Evolutionary conservation across 1,140 invertebrate species (phyloP).

Genomic region (Drosophila sulfurigaster): DNA sequence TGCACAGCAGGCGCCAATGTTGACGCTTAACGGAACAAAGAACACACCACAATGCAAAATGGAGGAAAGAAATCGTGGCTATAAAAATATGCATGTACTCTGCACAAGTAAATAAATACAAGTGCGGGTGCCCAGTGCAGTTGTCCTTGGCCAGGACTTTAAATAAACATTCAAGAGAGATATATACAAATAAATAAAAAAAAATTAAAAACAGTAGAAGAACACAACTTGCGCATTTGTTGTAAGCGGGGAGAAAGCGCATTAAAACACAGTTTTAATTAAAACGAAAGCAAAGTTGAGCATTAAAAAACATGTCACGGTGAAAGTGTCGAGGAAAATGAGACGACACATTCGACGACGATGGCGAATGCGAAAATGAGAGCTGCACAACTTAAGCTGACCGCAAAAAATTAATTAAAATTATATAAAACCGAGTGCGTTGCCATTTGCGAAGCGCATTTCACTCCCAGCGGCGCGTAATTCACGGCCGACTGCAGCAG

Average conservation of each 20-base stretch:
- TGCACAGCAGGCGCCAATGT: constrained; percentile 36
- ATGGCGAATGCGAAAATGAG: too few relatives aligned
- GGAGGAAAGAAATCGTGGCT: constrained; percentile 1
- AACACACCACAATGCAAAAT: not conserved
- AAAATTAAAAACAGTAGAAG: not conserved
- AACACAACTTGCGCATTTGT: constrained; percentile 4
- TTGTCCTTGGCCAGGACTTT: constrained; percentile 5
- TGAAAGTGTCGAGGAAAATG: constrained; percentile 13
- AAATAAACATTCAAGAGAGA: constrained; percentile 25
- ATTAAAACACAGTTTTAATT: constrained; percentile 81
- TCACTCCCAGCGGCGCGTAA: constrained; percentile 30
- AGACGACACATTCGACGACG: constrained; percentile 5
- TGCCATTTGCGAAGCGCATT: constrained; percentile 1
- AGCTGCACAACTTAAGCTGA: constrained; percentile 54
- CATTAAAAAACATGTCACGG: constrained; percentile 55
- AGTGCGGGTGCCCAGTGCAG: not conserved
- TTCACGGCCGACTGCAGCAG: constrained; percentile 35
- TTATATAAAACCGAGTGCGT: constrained; percentile 51
- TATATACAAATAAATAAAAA: too few relatives aligned
- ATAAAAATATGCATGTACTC: constrained; percentile 11
- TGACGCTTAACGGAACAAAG: constrained; percentile 21
- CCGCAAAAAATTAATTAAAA: constrained; percentile 80
- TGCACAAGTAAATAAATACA: not conserved
- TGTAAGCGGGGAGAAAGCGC: constrained; percentile 43
- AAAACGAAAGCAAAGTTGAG: constrained; percentile 77